Evolutionary conservation across 2,888 invertebrate genomes (phyloP).

Genomic region (Clitarchus hookeri): DNA sequence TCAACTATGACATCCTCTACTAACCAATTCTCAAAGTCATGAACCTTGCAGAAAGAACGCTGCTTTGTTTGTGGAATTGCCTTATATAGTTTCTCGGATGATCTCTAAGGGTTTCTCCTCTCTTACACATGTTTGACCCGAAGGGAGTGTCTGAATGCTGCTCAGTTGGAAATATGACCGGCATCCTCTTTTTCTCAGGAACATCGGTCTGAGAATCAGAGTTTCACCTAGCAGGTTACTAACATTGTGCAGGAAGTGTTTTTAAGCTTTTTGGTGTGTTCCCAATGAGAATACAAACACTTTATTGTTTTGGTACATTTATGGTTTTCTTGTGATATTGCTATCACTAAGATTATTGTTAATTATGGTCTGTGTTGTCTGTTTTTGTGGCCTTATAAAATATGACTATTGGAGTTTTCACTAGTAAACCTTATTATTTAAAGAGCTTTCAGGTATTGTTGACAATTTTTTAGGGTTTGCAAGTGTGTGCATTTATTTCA

Average conservation of each 20-base stretch:
- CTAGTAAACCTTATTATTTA: neutral
- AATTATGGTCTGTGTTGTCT: neutral
- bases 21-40: no score
- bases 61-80: no score
- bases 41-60: no score
- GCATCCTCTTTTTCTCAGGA: no score
- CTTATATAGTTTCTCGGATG: no score
- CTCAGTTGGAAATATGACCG: no score
- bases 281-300: neutral
- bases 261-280: neutral
- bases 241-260: neutral
- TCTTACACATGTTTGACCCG: no score
- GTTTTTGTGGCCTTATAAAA: neutral
- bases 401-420: neutral
- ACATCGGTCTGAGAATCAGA: no score
- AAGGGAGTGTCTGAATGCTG: no score
- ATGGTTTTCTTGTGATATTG: neutral
- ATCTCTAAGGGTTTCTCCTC: no score
- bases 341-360: neutral
- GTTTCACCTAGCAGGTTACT: neutral
- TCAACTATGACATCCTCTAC: no score
- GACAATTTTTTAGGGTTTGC: neutral
- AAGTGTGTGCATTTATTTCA: neutral
- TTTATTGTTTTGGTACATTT: neutral
- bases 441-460: neutral